Conservation (phyloP, 2,113 vertebrate genomes). For the Notiomystis cincta region DNA sequence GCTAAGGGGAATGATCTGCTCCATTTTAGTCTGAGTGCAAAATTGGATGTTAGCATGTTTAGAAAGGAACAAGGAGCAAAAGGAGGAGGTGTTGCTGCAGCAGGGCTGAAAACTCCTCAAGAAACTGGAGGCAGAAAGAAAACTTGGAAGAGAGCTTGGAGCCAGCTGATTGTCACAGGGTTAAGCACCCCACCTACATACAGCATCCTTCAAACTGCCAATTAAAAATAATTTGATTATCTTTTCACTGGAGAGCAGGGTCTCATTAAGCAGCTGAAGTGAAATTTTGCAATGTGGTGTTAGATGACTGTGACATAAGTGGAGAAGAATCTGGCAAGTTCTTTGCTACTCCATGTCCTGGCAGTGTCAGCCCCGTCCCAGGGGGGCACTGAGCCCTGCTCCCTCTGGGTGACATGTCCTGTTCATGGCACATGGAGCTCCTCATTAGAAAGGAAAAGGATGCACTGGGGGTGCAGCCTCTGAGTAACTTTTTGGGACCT, state of each 20-base stretch:
- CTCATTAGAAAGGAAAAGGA: background rate
- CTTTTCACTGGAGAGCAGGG: background rate
- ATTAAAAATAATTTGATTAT: background rate
- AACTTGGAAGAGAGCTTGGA: background rate
- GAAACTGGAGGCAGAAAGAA: background rate
- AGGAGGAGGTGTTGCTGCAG: background rate
- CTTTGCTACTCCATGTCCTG: background rate
- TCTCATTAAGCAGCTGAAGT: constrained; percentile 13
- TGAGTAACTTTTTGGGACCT: background rate
- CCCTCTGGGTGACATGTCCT: background rate
- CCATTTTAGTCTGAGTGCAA: background rate
- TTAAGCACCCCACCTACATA: background rate
- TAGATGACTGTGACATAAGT: background rate
- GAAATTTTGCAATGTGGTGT: constrained; percentile 7
- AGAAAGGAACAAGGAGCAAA: background rate
- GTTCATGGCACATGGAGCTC: background rate
- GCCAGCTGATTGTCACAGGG: background rate
- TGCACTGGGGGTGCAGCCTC: background rate
- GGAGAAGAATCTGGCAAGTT: constrained; percentile 16
- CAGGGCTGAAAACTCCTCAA: background rate
- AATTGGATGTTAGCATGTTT: background rate
- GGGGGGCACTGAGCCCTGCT: background rate
- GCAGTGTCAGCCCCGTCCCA: background rate
- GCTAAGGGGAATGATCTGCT: background rate
- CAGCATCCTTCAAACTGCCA: background rate